Percentiles rank a stretch among this genome's conserved stretches.
phyloP scores from a whole-genome alignment of 2,113 vertebrate species.

The Megaceryle torquata region DNA sequence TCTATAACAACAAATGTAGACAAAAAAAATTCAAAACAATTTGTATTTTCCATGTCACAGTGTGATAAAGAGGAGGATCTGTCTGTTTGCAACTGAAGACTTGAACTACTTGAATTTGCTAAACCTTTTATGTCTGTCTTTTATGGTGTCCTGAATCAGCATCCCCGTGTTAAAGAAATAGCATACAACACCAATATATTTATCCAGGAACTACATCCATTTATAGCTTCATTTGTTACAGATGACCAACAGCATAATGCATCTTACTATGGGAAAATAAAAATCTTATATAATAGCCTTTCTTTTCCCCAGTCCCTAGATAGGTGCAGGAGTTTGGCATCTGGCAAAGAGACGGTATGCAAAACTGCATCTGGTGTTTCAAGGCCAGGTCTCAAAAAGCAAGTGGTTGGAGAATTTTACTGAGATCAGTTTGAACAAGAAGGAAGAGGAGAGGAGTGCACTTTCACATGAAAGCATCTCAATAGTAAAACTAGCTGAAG shows the following conservation, averaged over 20 bases:
- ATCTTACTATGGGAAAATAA: neutral
- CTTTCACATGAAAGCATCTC: neutral
- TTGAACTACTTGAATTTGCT: neutral
- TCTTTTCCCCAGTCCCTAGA: neutral
- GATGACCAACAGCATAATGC: neutral
- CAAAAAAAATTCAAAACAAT: neutral
- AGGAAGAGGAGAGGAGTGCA: neutral
- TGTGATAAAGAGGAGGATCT: neutral
- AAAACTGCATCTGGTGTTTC: neutral
- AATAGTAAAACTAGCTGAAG: neutral
- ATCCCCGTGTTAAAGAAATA: neutral
- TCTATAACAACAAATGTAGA: neutral
- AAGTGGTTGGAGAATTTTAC: neutral
- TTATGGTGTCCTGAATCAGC: neutral
- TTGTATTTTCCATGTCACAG: neutral
- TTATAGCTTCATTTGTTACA: neutral
- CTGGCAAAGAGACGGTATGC: neutral
- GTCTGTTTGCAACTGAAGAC: neutral
- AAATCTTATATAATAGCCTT: neutral
- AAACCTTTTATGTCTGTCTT: neutral
- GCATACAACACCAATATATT: neutral
- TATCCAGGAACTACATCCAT: neutral
- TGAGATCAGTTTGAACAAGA: neutral
- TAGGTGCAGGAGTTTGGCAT: neutral
- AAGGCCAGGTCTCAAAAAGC: neutral